phyloP scores from a whole-genome alignment of 2,888 invertebrate genomes.

The Hedya salicella region DNA sequence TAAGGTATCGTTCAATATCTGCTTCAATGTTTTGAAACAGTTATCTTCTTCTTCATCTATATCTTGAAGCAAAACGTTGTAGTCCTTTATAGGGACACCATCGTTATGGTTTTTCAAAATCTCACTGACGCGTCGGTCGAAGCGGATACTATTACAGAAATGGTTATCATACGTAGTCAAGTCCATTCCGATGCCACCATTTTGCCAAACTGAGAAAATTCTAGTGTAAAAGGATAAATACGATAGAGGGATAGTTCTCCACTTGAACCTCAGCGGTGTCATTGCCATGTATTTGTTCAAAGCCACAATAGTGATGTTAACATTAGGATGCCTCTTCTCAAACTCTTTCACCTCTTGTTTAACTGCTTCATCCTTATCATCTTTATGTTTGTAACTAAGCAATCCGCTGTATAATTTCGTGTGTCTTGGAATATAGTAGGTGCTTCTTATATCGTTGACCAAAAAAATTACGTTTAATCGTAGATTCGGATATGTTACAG shows the following conservation, averaged over 20 bases:
- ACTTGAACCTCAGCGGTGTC: slow-evolving; percentile 78
- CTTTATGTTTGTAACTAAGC: slow-evolving; percentile 52
- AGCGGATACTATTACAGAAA: slow-evolving; percentile 51
- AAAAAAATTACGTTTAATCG: slow-evolving; percentile 68
- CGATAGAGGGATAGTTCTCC: slow-evolving; percentile 74
- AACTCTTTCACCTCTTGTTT: slow-evolving; percentile 61
- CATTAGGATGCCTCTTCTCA: slow-evolving; percentile 66
- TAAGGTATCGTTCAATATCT: slow-evolving; percentile 63
- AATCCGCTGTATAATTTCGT: slow-evolving; percentile 59
- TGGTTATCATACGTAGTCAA: slow-evolving; percentile 60
- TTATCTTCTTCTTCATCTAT: slow-evolving; percentile 63
- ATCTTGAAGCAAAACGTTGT: slow-evolving; percentile 59
- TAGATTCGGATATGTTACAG: slow-evolving; percentile 63
- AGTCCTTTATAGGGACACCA: slow-evolving; percentile 65
- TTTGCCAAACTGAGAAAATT: slow-evolving; percentile 82
- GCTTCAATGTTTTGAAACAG: slow-evolving; percentile 60
- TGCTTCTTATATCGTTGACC: slow-evolving; percentile 64
- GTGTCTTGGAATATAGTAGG: slow-evolving; percentile 53
- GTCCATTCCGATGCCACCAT: slow-evolving; percentile 80
- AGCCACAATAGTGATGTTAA: slow-evolving; percentile 70
- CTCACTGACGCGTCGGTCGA: slow-evolving; percentile 58
- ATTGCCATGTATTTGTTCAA: slow-evolving; percentile 75
- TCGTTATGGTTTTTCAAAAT: slow-evolving; percentile 72
- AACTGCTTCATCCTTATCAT: slow-evolving; percentile 53
- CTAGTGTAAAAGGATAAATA: slow-evolving; percentile 81